Evolutionary conservation across 2,888 invertebrate genomes (phyloP).

Genomic region (Drosophila helvetica): DNA sequence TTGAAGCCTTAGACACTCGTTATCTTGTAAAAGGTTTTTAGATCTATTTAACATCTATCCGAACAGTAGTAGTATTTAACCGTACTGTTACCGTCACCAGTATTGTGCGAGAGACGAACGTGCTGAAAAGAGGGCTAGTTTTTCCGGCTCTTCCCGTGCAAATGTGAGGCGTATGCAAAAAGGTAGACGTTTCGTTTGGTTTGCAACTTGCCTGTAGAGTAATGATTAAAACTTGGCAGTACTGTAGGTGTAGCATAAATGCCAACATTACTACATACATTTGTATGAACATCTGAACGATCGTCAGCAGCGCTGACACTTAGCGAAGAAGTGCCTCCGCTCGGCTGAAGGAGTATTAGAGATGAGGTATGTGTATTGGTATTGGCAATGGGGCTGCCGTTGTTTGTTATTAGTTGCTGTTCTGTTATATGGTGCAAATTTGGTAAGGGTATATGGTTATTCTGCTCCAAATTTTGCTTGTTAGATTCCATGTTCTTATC

Average conservation of each 20-base stretch:
- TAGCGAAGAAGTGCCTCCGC: conserved; percentile 58
- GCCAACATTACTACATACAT: conserved; percentile 27
- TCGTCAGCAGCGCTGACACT: conserved; percentile 13
- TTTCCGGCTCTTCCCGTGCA: conserved; percentile 2
- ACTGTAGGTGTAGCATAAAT: conserved; percentile 86
- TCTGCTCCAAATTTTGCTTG: conserved; percentile 22
- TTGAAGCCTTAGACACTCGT: not conserved
- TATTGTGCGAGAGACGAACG: conserved; percentile 29
- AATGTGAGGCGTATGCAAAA: not conserved
- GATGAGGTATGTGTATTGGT: conserved; percentile 72
- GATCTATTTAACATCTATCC: not conserved
- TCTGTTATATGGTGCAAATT: conserved; percentile 39
- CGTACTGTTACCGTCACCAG: conserved; percentile 27
- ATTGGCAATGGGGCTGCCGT: conserved; percentile 28
- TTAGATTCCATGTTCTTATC: conserved; percentile 32
- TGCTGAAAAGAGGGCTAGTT: conserved; percentile 7
- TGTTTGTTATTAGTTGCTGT: conserved; percentile 36
- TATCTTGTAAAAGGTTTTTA: not conserved
- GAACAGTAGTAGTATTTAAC: not conserved
- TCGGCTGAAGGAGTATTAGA: conserved; percentile 86
- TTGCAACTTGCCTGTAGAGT: conserved; percentile 87
- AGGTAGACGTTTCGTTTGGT: not conserved
- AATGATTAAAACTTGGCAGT: conserved; percentile 89
- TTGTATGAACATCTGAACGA: conserved; percentile 51
- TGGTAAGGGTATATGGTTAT: conserved; percentile 36